Evolutionary conservation across 1,140 invertebrate genomes (phyloP), one percentile per base, ranked within the genome.

Genomic region (Melipona quadrifasciata): DNA sequence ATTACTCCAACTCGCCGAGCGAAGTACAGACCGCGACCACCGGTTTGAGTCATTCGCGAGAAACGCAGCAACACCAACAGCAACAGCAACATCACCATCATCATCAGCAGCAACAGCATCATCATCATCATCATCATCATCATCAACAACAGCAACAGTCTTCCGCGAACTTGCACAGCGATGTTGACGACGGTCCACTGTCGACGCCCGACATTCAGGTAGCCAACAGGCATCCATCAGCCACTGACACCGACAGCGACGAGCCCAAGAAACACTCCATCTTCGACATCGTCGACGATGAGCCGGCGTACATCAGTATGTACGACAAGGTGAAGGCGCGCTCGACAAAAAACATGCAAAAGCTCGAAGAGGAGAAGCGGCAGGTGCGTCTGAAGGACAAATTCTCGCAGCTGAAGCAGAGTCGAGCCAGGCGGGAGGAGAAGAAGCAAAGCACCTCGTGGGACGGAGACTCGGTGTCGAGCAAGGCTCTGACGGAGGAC

Each of bases 251-350:
- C 58, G 97, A 97, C 90, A 97, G 97, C 92, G 96, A 96, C 87
- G 96, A 96, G 89, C 96, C 96, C 70, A 97, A 98, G 92, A 98
- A 98, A 94, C 97, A 98, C 95, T 98, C 98, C n/a, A 98, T 98
- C 88, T 98, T 98, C 94, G 98, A 98, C 92, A 98, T 98, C 83
- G 96, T 98, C 39, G 97, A 98, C 90, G 98, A 98, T 90, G 98
- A 97, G 85, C 98, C 98, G 6, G 97, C 97, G 21, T 99, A 99
- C 92, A 98, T 99, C 83, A 99, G 98, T 57, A 99, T 99, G 99
- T 99, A 99, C 93, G 99, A 99, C 93, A 99, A 99, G 95, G 98
- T 99, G 0, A 99, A 99, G 95, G 98, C 98, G 8, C 96, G 98
- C 67, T 99, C 98, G 47, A 98, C 97, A 80, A 98, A 98, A 93